Conservation (phyloP, 2,888 invertebrate species). For the Melolontha melolontha region DNA sequence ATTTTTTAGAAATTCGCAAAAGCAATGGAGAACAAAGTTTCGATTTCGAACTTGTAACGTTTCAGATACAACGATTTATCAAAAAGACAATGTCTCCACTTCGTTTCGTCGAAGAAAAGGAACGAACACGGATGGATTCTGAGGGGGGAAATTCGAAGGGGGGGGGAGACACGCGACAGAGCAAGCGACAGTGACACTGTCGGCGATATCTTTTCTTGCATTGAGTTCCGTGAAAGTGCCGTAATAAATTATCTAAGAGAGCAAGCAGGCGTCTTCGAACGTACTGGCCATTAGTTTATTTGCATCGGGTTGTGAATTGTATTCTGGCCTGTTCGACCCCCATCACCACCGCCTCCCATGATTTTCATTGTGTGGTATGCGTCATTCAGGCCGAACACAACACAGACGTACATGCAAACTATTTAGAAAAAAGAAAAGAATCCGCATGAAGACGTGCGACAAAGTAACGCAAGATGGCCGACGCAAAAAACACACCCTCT, state of each 20-base stretch:
- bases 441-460: constrained; percentile 35
- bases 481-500: constrained; percentile 55
- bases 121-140: constrained; percentile 1
- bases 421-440: constrained; percentile 3
- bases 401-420: background rate
- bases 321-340: constrained; percentile 9
- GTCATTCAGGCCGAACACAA: constrained; percentile 15
- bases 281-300: constrained; percentile 47
- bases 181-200: constrained; percentile 27
- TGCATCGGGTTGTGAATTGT: constrained; percentile 39
- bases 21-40: constrained; percentile 12
- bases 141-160: background rate
- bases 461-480: constrained; percentile 56
- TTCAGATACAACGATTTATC: constrained; percentile 40
- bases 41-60: constrained; percentile 33
- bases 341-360: constrained; percentile 2
- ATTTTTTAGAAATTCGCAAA: background rate
- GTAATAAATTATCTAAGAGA: constrained; percentile 43
- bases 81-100: constrained; percentile 44
- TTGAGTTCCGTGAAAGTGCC: constrained; percentile 44
- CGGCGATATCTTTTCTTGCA: constrained; percentile 40
- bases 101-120: constrained; percentile 40
- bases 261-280: constrained; percentile 34
- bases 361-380: constrained; percentile 32
- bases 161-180: background rate